Evolutionary conservation across 2,797 vertebrate genomes (phyloP), one percentile per base, ranked within the genome.

Genomic region (Pygocentrus nattereri): DNA sequence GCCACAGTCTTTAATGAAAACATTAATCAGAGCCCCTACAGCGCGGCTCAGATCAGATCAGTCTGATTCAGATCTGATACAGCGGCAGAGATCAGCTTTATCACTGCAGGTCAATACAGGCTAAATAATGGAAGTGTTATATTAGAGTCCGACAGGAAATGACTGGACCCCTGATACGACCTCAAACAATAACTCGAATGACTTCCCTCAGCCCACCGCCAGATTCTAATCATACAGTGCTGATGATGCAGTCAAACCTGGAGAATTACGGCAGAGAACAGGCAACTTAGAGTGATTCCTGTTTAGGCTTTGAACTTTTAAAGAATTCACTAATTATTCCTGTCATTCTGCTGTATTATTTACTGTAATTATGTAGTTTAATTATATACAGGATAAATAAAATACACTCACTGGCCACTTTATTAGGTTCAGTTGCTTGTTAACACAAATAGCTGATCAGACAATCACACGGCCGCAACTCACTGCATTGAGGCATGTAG

Each of bases 21-120:
- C 68, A 71, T 71, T 71, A 49, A 71, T 71, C 68, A 71, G 68
- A 71, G 23, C 23, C 3, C 71, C 38, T n/a, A 23, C 44, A 68
- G 38, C 7, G 3, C 13, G 19, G 11, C 38, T 41, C 34, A 47
- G 38, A 69, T 69, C 67, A 71, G 44, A 50, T 50, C 31, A 38
- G 31, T 71, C 23, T 18, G 68, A 50, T 71, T 30, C 10, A 2
- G 41, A 50, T 49, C 44, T 50, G 68, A 47, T 47, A 50, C 12
- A 27, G 23, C 13, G 2, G 23, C 15, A 3, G 68, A 49, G 7
- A 25, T 16, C 67, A 70, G 41, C 11, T 5, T 19, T 67, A 41
- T 70, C 34, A 25, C 11, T 13, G 3, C 11, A 41, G 47, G 44
- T 71, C 41, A 19, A 2, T 12, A 27, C 12, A 16, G 23, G 13